phyloP scores from a whole-genome alignment of 2,888 invertebrate species.

The Apoda limacodes region DNA sequence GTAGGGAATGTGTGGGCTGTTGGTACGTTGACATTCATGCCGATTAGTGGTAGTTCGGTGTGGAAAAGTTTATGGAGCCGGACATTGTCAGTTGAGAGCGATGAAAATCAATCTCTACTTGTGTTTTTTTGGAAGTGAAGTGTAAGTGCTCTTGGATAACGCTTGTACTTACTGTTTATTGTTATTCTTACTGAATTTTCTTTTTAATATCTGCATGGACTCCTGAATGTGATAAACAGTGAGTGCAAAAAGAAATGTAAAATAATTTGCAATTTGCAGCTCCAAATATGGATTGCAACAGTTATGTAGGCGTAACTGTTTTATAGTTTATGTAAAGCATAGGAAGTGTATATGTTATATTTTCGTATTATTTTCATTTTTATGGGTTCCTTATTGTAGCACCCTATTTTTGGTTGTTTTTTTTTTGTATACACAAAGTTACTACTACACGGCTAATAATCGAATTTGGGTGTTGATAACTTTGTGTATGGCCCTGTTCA shows the following conservation, averaged over 20 bases:
- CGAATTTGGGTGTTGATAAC: slow-evolving; percentile 16
- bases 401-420: slow-evolving; percentile 9
- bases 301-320: slow-evolving; percentile 64
- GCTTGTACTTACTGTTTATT: slow-evolving; percentile 19
- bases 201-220: too few relatives aligned
- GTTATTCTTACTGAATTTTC: too few relatives aligned
- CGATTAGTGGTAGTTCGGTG: slow-evolving; percentile 36
- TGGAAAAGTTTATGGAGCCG: slow-evolving; percentile 39
- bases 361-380: slow-evolving; percentile 56
- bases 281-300: slow-evolving; percentile 45
- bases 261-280: slow-evolving; percentile 56
- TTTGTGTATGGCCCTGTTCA: slow-evolving; percentile 24
- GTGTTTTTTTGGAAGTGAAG: slow-evolving; percentile 33
- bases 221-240: slow-evolving; percentile 21
- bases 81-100: slow-evolving; percentile 33
- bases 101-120: slow-evolving; percentile 24
- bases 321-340: slow-evolving; percentile 64
- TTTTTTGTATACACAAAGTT: slow-evolving; percentile 20
- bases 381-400: slow-evolving; percentile 24
- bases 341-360: slow-evolving; percentile 64
- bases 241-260: slow-evolving; percentile 34
- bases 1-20: slow-evolving; percentile 30
- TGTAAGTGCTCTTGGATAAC: slow-evolving; percentile 31
- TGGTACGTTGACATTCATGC: slow-evolving; percentile 22
- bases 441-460: slow-evolving; percentile 9